Evolutionary conservation across 2,888 invertebrate species (phyloP).

Genomic region (Apeira syringaria): DNA sequence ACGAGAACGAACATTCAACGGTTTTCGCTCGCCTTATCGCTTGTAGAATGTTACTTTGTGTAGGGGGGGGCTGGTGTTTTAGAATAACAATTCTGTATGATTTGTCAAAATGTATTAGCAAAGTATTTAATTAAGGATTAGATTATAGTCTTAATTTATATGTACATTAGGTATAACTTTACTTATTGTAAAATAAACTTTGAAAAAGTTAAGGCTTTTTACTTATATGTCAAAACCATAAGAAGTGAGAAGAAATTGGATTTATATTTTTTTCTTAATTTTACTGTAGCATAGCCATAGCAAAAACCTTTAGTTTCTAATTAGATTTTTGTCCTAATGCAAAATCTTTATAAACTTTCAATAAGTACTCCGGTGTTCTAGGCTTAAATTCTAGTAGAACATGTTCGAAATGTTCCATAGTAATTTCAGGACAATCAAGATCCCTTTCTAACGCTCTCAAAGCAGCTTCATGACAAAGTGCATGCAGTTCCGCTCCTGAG

Average conservation of each 20-base stretch:
- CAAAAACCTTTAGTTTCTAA: conserved; percentile 24
- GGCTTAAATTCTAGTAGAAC: conserved; percentile 90
- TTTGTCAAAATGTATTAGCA: conserved; percentile 31
- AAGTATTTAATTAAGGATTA: conserved; percentile 43
- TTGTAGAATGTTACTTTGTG: too few relatives aligned
- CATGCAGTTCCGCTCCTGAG: conserved; percentile 97
- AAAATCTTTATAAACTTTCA: conserved; percentile 89
- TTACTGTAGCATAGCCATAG: too few relatives aligned
- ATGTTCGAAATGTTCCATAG: conserved; percentile 87
- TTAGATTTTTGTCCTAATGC: conserved; percentile 63
- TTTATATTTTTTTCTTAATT: background rate
- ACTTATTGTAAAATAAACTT: conserved; percentile 53
- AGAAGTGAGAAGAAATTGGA: conserved; percentile 5
- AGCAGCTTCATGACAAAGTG: conserved; percentile 96
- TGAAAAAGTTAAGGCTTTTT: conserved; percentile 18
- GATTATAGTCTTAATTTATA: conserved; percentile 57
- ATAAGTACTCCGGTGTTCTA: conserved; percentile 87
- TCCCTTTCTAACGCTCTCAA: conserved; percentile 91
- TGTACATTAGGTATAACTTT: conserved; percentile 45
- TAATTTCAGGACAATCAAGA: conserved; percentile 85
- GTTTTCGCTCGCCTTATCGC: too few relatives aligned
- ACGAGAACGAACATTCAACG: too few relatives aligned
- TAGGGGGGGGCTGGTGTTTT: too few relatives aligned
- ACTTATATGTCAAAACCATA: background rate
- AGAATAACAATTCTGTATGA: conserved; percentile 18